Evolutionary conservation across 2,113 vertebrate species (phyloP).

Genomic region (Orcinus orca): DNA sequence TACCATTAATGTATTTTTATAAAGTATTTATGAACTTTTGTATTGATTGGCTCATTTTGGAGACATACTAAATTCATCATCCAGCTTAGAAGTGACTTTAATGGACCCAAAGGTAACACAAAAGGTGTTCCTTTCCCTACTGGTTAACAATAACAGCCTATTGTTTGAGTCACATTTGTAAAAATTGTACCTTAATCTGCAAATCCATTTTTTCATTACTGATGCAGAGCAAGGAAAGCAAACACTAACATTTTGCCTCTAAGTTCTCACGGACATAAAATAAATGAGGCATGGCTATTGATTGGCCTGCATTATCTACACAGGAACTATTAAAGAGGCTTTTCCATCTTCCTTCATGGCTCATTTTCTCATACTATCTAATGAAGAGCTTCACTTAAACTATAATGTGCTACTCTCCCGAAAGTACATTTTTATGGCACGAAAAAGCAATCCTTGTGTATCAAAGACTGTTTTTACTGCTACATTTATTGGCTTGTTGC

Average conservation of each 20-base stretch:
- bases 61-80: conserved; percentile 45
- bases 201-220: conserved; percentile 81
- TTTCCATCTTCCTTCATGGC: conserved; percentile 82
- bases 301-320: conserved; percentile 80
- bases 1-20: background rate
- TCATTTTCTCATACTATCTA: conserved; percentile 85
- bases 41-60: conserved; percentile 16
- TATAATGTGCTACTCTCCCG: conserved; percentile 75
- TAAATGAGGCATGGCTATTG: conserved; percentile 84
- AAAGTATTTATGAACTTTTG: conserved; percentile 39
- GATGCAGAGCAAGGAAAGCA: conserved; percentile 74
- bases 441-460: conserved; percentile 77
- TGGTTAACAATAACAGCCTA: conserved; percentile 60
- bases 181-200: conserved; percentile 73
- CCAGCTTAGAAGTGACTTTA: conserved; percentile 44
- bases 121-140: conserved; percentile 61
- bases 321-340: conserved; percentile 82
- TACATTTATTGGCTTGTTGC: conserved; percentile 72
- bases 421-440: conserved; percentile 79
- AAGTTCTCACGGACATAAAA: conserved; percentile 82
- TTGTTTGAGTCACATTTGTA: conserved; percentile 59
- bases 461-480: conserved; percentile 75
- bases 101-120: conserved; percentile 24
- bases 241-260: conserved; percentile 81
- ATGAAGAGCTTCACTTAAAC: conserved; percentile 84